Percentiles rank a stretch among this genome's conserved stretches.
Conservation (phyloP, 1,140 invertebrate genomes). For the Homalodisca vitripennis region DNA sequence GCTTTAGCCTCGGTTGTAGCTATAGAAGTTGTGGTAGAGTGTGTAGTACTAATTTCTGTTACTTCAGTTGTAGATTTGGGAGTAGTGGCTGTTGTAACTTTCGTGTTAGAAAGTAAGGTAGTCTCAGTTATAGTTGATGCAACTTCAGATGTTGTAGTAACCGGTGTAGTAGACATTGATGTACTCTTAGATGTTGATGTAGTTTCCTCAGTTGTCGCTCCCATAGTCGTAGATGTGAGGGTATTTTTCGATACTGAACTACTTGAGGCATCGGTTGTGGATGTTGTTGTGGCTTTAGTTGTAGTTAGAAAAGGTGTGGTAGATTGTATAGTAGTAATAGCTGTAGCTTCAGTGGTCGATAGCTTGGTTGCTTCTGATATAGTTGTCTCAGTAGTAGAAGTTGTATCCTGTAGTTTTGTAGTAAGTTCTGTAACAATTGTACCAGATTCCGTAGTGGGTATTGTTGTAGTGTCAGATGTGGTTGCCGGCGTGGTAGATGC, state of each 20-base stretch:
- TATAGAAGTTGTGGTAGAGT: not conserved
- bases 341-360: not conserved
- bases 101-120: not conserved
- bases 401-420: not conserved
- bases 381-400: constrained; percentile 10
- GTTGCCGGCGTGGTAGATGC: constrained; percentile 8
- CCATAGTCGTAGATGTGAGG: not conserved
- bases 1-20: not conserved
- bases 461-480: constrained; percentile 3
- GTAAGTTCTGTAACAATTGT: no score
- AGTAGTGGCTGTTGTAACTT: not conserved
- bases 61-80: not conserved
- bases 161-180: not conserved
- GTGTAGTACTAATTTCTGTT: not conserved
- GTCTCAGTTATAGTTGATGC: not conserved
- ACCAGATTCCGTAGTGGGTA: not conserved
- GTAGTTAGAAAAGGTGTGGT: constrained; percentile 15
- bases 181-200: not conserved
- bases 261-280: not conserved
- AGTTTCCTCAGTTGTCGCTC: not conserved
- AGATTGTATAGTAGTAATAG: constrained; percentile 6
- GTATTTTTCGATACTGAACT: not conserved
- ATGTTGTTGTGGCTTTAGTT: constrained; percentile 8
- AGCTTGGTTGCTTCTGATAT: constrained; percentile 10
- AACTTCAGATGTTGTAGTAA: constrained; percentile 1